These are phyloP conservation scores for Microcebus jonahi DNA, from an alignment of 2,113 vertebrate genomes.

Conservation along the genomic window DNA sequence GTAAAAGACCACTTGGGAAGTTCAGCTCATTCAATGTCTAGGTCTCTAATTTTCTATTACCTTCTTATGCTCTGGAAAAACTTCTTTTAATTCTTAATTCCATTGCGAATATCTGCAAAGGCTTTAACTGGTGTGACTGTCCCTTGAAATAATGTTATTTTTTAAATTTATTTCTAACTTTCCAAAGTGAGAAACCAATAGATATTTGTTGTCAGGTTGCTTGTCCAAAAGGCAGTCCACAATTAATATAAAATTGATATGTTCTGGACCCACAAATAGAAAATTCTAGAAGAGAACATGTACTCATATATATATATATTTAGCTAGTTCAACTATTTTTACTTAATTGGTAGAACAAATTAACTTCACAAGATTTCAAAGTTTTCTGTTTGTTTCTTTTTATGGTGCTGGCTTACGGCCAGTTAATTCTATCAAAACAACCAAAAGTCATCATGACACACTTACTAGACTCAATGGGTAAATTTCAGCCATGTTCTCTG, in stretches of 20 bases:
- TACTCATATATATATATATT: fast-evolving
- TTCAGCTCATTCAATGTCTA: fast-evolving
- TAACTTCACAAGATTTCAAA: neutral
- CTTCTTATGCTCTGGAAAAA: neutral
- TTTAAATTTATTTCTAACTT: neutral
- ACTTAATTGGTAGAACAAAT: neutral
- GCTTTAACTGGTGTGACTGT: neutral
- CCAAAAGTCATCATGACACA: neutral
- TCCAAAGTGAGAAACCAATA: neutral
- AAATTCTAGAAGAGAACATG: neutral
- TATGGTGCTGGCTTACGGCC: neutral
- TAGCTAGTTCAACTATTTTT: neutral
- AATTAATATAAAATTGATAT: too few relatives aligned
- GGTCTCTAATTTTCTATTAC: neutral
- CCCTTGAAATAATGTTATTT: neutral
- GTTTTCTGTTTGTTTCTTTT: neutral
- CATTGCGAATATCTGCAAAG: neutral
- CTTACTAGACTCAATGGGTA: neutral
- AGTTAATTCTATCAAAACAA: neutral
- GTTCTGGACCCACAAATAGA: neutral
- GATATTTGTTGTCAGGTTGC: neutral
- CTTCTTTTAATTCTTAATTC: neutral
- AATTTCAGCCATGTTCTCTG: neutral
- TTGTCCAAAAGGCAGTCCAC: neutral
- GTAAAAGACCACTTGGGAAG: neutral